phyloP scores from a whole-genome alignment of 2,113 vertebrate genomes.

The Peromyscus leucopus region DNA sequence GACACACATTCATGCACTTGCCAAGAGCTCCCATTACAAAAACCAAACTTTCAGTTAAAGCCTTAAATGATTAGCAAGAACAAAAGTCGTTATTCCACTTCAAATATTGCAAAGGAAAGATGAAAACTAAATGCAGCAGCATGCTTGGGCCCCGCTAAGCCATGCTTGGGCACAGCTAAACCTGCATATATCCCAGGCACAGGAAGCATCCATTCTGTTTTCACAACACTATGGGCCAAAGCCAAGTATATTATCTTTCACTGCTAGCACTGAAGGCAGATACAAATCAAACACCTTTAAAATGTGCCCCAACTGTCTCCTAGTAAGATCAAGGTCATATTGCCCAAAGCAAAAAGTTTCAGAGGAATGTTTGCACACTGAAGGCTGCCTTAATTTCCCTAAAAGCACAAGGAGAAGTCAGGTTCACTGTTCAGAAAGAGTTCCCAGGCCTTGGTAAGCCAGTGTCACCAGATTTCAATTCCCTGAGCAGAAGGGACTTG shows the following conservation, averaged over 20 bases:
- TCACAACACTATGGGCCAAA: slow-evolving; percentile 59
- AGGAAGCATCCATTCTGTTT: slow-evolving; percentile 72
- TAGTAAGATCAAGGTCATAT: slow-evolving; percentile 15
- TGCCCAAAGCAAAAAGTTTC: neutral
- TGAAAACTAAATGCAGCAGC: slow-evolving; percentile 53
- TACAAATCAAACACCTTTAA: slow-evolving; percentile 57
- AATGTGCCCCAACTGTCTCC: slow-evolving; percentile 34
- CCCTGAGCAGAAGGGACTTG: neutral
- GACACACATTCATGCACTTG: slow-evolving; percentile 34
- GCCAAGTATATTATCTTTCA: slow-evolving; percentile 62
- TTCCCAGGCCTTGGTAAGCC: neutral
- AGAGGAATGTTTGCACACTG: neutral
- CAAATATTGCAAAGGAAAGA: slow-evolving; percentile 51
- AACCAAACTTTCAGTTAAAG: slow-evolving; percentile 63
- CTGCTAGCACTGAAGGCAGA: slow-evolving; percentile 61
- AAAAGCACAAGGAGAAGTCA: neutral
- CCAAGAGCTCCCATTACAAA: slow-evolving; percentile 52
- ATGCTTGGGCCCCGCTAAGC: neutral
- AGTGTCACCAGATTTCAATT: neutral
- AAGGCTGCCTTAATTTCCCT: neutral
- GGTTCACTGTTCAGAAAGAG: neutral
- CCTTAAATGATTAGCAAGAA: slow-evolving; percentile 65
- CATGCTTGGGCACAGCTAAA: neutral
- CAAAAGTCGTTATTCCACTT: slow-evolving; percentile 57
- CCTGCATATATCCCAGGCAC: slow-evolving; percentile 58